phyloP scores from a whole-genome alignment of 2,888 invertebrate species.

The Bombylius major region DNA sequence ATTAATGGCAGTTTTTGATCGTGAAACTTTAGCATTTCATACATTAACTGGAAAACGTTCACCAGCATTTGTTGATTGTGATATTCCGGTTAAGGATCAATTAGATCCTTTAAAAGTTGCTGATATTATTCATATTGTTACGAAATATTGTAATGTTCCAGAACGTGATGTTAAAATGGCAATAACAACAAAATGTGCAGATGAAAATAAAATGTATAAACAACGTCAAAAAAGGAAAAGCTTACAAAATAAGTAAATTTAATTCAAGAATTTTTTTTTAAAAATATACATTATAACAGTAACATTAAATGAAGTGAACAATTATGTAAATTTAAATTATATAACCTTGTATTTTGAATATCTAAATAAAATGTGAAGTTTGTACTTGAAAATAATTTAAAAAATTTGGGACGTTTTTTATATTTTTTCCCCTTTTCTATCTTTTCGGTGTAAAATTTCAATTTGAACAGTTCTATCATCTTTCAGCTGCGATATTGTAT shows the following conservation, averaged over 20 bases:
- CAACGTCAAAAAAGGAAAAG: not conserved
- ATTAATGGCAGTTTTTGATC: conserved; percentile 42
- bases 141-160: conserved; percentile 1
- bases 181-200: conserved; percentile 10
- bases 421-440: too few species aligned
- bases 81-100: conserved; percentile 25
- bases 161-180: conserved; percentile 2
- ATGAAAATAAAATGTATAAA: conserved; percentile 11
- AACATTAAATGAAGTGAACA: too few species aligned
- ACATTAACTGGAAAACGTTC: conserved; percentile 47
- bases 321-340: too few species aligned
- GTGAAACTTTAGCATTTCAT: conserved; percentile 44
- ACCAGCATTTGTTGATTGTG: conserved; percentile 32
- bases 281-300: not conserved
- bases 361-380: too few species aligned
- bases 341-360: too few species aligned
- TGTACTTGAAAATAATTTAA: too few species aligned
- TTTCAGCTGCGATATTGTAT: too few species aligned
- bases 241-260: not conserved
- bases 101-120: conserved; percentile 34
- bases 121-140: conserved; percentile 7
- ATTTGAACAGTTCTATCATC: too few species aligned
- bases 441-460: too few species aligned
- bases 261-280: not conserved
- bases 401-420: too few species aligned